Evolutionary conservation across 1,140 invertebrate species (phyloP), one percentile per base, ranked within the genome.

Genomic region (Drosophila navojoa): DNA sequence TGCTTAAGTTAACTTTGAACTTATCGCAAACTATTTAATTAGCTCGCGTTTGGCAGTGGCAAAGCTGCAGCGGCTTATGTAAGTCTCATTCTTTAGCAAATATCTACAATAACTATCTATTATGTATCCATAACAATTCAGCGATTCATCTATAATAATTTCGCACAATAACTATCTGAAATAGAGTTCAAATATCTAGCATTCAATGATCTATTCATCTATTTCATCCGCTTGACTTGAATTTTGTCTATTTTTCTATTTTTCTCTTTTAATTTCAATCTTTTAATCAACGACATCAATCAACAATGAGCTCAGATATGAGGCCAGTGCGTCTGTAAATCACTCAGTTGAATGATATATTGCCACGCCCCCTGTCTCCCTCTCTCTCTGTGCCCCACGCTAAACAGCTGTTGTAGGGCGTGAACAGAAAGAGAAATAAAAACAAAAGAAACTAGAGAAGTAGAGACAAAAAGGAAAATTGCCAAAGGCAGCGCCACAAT

Each of bases 1-100:
- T 15, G 19, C 32, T 7, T 15, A 54, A 45, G 7, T 54, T 63
- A 13, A 9, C 6, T 32, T 32, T 11, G 16, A 66, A 42, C 42
- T 80, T 49, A 57, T 44, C 49, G 27, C 67, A 66, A 69, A 45
- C 40, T 45, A 47, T 47, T 64, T 55, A 47, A 64, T 64, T 54
- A 47, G 62, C 50, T 64, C 2, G 6, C 11, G n/a, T 38, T 19
- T 58, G 22, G 40, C 55, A 16, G 13, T 13, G 11, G 16, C 7
- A 1, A 57, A 57, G 11, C 25, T 45, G 1, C 10, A 42, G 16
- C 19, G 10, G 38, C 9, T 42, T 22, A 42, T 25, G 27, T 10
- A 25, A 19, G 19, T 19, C 5, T 44, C 19, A 25, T 6, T 7
- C 6, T n/a, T n/a, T n/a, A n/a, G n/a, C n/a, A n/a, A 22, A 22